Evolutionary conservation across 2,888 invertebrate species (phyloP), one percentile per base, ranked within the genome.

Genomic region (Troglohyphantes excavatus): DNA sequence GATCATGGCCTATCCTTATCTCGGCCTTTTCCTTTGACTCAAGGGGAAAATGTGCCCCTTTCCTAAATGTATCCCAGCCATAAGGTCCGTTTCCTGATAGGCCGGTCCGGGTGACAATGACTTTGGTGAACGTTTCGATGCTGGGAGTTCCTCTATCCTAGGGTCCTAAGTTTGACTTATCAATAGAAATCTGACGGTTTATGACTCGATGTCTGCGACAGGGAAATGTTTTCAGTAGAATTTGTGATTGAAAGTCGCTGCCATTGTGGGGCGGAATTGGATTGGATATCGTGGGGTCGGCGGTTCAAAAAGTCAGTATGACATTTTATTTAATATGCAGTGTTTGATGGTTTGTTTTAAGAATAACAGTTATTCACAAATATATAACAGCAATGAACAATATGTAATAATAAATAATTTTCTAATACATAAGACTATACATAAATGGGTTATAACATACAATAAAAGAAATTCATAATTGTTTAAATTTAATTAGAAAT

Each of bases 151-250:
- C 33, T 29, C 39, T 67, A 59, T 21, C 61, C 26, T 26, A 67
- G 33, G 87, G 65, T 59, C 59, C 46, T 78, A 86, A 86, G 70
- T 68, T 78, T 78, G 39, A 43, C 46, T 27, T 86, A 79, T 87
- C 79, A 79, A 87, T 63, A 26, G 87, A 81, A 86, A 81, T 75
- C 67, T 88, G 81, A 88, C 73, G 70, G 72, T 81, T 81, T 88
- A 81, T 86, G 86, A 78, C 53, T 26, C 21, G 19, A 29, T 33
- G 72, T 79, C 86, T 70, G 61, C 68, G 63, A 43, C 78, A 9
- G 39, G 67, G 39, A 79, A 53, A n/a, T 76, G 53, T 23, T 78
- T 85, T 70, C 59, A 59, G 33, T 43, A 61, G 53, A 81, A 75
- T 27, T 63, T 33, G 53, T 59, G 61, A 88, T 88, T 88, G 72